Base-by-base conservation (phyloP, 2,797 vertebrate genomes). In the Molossus molossus region DNA sequence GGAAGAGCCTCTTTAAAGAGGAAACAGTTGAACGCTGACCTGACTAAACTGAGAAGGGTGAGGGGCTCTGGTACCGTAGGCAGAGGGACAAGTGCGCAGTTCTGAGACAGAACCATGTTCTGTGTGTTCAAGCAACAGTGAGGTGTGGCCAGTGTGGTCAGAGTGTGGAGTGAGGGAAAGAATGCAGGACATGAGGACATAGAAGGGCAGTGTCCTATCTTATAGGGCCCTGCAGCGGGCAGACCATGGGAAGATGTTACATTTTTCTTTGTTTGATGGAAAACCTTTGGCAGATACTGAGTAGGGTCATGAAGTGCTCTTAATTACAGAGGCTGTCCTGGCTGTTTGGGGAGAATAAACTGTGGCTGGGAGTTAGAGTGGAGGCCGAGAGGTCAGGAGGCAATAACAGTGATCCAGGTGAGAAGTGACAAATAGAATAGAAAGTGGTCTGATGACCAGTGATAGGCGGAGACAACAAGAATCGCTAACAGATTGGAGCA, bases 201-300 rank as follows among this genome's bases (percentile, higher is more conserved):
- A 33, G 25, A 69, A 13, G 9, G 23, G 7, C 15, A 82, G 0
- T 9, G 87, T 14, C 29, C 0, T 23, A 33, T n/a, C 17, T 62
- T 10, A 6, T 3, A 40, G 70, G 48, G n/a, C 37, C 76, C 58
- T 6, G 14, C 58, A 21, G 62, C 23, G 23, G 37, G 4, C 20
- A 37, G 70, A 53, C 25, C 23, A 13, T 1, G 1, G 45, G 33
- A 67, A n/a, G 55, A 94, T 60, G n/a, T 50, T 57, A 33, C 23
- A 40, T 70, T 86, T 65, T 48, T 69, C 33, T 57, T 55, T 57
- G 15, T 58, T 58, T 64, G 67, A 40, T 55, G 53, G 70, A 40
- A 84, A 65, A 37, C 40, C 76, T 81, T 64, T 69, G 81, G 62
- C 58, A 95, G 40, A 23, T 83, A 50, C 77, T 50, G 50, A 87